These are phyloP conservation scores for Felis chaus DNA, from an alignment of 2,113 vertebrate species.

Conservation along the genomic window DNA sequence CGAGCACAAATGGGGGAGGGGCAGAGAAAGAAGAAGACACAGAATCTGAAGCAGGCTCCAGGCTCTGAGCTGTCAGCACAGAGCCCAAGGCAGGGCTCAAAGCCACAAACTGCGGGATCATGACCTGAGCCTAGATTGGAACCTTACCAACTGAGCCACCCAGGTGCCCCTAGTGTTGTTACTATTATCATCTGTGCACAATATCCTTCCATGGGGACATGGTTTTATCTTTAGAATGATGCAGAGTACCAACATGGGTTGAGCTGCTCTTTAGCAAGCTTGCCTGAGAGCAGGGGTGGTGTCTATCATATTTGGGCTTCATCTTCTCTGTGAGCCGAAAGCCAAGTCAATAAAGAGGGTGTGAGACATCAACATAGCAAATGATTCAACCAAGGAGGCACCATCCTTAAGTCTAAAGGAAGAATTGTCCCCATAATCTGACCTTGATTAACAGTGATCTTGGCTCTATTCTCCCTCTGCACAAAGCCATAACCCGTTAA, in stretches of 20 bases:
- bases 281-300: not conserved
- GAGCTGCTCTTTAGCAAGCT: not conserved
- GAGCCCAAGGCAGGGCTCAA: too few relatives aligned
- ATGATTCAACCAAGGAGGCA: not conserved
- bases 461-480: not conserved
- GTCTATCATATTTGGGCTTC: not conserved
- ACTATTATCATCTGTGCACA: not conserved
- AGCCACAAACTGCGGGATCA: too few relatives aligned
- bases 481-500: not conserved
- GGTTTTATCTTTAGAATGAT: slow-evolving; percentile 3
- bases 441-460: not conserved
- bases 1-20: too few relatives aligned
- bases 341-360: not conserved
- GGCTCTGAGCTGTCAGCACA: too few relatives aligned
- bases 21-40: too few relatives aligned
- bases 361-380: not conserved
- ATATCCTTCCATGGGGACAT: not conserved
- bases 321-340: slow-evolving; percentile 6
- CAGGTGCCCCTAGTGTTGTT: not conserved
- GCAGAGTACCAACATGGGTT: not conserved
- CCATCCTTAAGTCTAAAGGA: slow-evolving; percentile 7
- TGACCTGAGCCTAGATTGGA: too few relatives aligned
- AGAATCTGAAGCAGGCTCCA: too few relatives aligned
- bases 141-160: too few relatives aligned
- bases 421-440: not conserved